These are phyloP conservation scores for Excalfactoria chinensis DNA, from an alignment of 2,113 vertebrate genomes.

Conservation along the genomic window DNA sequence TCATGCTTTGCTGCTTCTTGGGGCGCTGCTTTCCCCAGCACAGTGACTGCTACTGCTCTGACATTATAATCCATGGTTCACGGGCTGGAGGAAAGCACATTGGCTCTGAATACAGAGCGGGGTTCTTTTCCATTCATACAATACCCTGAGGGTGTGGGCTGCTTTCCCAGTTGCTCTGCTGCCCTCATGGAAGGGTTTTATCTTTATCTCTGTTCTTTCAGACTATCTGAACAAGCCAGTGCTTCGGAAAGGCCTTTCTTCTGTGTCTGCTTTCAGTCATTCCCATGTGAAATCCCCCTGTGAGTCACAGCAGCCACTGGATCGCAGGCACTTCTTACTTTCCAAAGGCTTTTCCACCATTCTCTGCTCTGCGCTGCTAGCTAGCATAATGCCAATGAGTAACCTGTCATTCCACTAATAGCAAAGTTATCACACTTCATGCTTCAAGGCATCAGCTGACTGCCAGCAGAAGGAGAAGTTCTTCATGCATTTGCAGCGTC, in stretches of 20 bases:
- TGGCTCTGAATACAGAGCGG: background rate
- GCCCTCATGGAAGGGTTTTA: background rate
- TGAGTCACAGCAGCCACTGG: conserved; percentile 10
- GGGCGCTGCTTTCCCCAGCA: background rate
- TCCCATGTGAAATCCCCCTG: background rate
- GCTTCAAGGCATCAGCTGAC: background rate
- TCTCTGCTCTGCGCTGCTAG: background rate
- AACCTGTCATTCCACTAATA: background rate
- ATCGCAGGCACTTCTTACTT: background rate
- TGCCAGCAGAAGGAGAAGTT: background rate
- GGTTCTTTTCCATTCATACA: background rate
- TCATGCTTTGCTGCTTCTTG: accelerated
- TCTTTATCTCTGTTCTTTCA: background rate
- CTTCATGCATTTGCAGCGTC: background rate
- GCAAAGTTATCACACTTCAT: background rate
- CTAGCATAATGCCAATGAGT: background rate
- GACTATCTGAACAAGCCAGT: background rate
- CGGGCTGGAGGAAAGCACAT: background rate
- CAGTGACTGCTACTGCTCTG: background rate
- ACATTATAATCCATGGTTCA: accelerated
- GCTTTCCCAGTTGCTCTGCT: background rate
- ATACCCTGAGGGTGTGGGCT: background rate
- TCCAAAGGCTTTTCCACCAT: background rate
- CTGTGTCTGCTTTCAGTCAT: background rate
- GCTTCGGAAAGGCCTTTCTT: background rate